Percentiles rank a stretch among this genome's conserved stretches.
phyloP scores from a whole-genome alignment of 2,888 invertebrate genomes.

The Cheilosia impressa region DNA sequence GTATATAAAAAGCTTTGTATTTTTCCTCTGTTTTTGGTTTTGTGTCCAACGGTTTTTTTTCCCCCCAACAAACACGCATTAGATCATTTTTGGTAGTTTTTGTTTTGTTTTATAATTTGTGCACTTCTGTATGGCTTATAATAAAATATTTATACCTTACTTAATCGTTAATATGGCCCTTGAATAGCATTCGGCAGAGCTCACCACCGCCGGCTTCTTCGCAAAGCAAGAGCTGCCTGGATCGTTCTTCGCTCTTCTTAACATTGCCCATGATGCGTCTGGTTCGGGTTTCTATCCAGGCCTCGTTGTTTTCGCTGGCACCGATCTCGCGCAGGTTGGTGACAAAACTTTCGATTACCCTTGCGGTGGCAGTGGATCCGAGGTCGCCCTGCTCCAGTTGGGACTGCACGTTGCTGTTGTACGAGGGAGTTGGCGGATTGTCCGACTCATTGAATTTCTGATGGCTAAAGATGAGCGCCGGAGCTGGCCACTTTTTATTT shows the following conservation, averaged over 20 bases:
- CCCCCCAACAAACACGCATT: constrained; percentile 18
- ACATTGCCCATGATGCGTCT: constrained; percentile 79
- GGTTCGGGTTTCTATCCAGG: constrained; percentile 78
- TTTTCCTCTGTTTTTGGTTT: too few species aligned
- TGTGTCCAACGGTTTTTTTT: neutral
- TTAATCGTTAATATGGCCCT: constrained; percentile 77
- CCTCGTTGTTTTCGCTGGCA: constrained; percentile 67
- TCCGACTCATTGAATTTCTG: constrained; percentile 4
- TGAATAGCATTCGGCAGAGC: constrained; percentile 80
- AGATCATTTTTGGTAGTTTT: neutral
- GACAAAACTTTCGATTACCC: constrained; percentile 9
- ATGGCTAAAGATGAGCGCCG: constrained; percentile 15
- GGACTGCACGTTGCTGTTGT: constrained; percentile 46
- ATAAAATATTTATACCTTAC: constrained; percentile 21
- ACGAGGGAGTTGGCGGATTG: constrained; percentile 25
- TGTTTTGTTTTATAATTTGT: constrained; percentile 13
- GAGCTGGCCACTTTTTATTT: constrained; percentile 25
- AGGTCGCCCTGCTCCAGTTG: constrained; percentile 35
- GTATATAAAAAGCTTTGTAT: constrained; percentile 27
- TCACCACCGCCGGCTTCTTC: constrained; percentile 79
- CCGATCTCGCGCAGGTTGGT: constrained; percentile 34
- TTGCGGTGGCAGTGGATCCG: constrained; percentile 31
- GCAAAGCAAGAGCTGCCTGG: constrained; percentile 78
- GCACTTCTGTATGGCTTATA: constrained; percentile 11
- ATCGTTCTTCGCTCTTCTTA: constrained; percentile 79